These are phyloP conservation scores for Alethe castanea DNA, from an alignment of 2,113 vertebrate genomes.

Conservation along the genomic window DNA sequence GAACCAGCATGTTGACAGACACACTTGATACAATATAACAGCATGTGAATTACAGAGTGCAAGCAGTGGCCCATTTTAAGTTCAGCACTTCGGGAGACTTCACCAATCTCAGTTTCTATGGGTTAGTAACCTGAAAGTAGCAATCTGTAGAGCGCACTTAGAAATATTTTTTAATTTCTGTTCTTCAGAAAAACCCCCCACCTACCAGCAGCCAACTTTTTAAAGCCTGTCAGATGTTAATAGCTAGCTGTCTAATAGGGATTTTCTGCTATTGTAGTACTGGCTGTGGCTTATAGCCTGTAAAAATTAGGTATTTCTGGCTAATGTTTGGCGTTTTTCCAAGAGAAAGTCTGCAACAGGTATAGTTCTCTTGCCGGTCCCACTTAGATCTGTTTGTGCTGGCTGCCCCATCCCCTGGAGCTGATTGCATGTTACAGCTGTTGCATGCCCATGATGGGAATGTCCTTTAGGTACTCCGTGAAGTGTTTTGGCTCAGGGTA, in stretches of 20 bases:
- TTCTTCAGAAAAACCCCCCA: neutral
- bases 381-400: neutral
- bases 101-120: neutral
- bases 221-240: neutral
- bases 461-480: neutral
- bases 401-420: neutral
- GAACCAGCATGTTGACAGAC: neutral
- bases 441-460: neutral
- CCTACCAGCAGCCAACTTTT: neutral
- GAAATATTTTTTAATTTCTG: neutral
- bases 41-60: neutral
- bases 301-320: neutral
- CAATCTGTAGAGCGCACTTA: neutral
- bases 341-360: neutral
- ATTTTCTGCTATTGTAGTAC: neutral
- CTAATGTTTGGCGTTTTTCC: neutral
- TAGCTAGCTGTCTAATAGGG: neutral
- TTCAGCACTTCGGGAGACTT: neutral
- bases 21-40: neutral
- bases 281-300: neutral
- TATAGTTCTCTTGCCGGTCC: neutral
- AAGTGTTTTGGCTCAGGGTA: accelerated
- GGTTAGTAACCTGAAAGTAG: neutral
- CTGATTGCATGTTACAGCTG: neutral
- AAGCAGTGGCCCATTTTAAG: neutral